Conservation (phyloP, 2,113 vertebrate species). For the Engystomops pustulosus region DNA sequence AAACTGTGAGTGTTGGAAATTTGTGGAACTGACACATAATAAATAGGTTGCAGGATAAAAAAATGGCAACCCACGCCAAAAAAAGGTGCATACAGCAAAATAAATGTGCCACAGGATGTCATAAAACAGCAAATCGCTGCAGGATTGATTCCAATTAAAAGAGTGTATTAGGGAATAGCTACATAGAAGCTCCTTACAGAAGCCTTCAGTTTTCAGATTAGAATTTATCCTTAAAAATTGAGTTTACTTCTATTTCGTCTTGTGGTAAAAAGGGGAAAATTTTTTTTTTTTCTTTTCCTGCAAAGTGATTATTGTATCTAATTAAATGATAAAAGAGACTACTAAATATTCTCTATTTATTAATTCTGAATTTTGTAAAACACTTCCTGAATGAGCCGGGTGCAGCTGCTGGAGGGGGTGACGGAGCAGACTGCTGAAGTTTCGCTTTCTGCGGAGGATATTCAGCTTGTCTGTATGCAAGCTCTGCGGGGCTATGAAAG, state of each 20-base stretch:
- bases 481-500: slow-evolving; percentile 39
- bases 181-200: no score
- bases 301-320: slow-evolving; percentile 40
- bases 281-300: slow-evolving; percentile 7
- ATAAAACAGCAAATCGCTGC: no score
- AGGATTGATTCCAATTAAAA: no score
- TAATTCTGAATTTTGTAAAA: slow-evolving; percentile 47
- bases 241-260: neutral
- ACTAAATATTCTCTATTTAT: slow-evolving; percentile 43
- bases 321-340: slow-evolving; percentile 55
- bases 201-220: no score
- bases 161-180: no score
- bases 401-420: slow-evolving; percentile 31
- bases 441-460: slow-evolving; percentile 22
- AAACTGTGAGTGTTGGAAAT: no score
- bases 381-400: slow-evolving; percentile 15
- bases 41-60: no score
- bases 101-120: no score
- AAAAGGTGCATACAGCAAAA: no score
- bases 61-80: no score
- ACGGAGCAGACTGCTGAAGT: slow-evolving; percentile 8
- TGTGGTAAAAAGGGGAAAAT: neutral
- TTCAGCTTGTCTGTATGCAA: slow-evolving; percentile 10
- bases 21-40: no score
- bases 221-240: neutral